A percentile compares a stretch with the other conserved stretches of the same genome.
Evolutionary conservation across 92 coral and sea anemone genomes (phyloP).

Genomic region (Umimayanthus chanpuru): DNA sequence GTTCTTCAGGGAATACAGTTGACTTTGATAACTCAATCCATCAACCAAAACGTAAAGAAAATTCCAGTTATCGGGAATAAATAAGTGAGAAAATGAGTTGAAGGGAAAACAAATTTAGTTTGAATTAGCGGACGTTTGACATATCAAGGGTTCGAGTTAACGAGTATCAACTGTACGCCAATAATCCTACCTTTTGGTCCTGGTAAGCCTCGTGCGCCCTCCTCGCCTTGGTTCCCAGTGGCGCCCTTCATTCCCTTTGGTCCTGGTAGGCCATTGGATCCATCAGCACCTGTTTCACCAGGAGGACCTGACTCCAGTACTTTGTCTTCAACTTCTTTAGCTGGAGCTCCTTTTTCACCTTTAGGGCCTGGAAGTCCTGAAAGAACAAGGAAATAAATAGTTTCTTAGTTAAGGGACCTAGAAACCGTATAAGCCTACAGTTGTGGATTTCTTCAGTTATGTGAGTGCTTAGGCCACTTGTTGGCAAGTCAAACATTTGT

Average conservation of each 20-base stretch:
- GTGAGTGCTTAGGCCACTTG: neutral
- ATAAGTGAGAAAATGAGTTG: too few species aligned
- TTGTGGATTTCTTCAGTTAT: neutral
- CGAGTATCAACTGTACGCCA: too few species aligned
- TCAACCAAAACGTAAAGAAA: too few species aligned
- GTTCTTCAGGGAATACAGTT: too few species aligned
- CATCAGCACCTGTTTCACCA: slow-evolving; percentile 17
- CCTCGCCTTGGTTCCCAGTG: slow-evolving; percentile 11
- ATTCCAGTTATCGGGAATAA: too few species aligned
- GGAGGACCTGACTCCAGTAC: slow-evolving; percentile 24
- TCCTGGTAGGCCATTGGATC: neutral
- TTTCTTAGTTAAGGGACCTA: neutral
- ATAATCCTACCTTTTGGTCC: slow-evolving; percentile 30
- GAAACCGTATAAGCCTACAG: neutral
- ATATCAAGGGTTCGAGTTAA: too few species aligned
- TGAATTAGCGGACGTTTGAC: too few species aligned
- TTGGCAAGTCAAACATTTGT: too few species aligned
- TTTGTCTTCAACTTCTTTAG: slow-evolving; percentile 13
- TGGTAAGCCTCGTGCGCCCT: slow-evolving; percentile 2
- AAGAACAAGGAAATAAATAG: neutral
- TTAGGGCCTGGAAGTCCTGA: slow-evolving; percentile 35
- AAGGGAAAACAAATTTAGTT: too few species aligned
- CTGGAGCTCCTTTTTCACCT: slow-evolving; percentile 16
- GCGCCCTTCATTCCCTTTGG: slow-evolving; percentile 20
- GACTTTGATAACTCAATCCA: too few species aligned